These are phyloP conservation scores for Lucinisca nassula DNA, from an alignment of 2,888 invertebrate genomes.

Conservation along the genomic window DNA sequence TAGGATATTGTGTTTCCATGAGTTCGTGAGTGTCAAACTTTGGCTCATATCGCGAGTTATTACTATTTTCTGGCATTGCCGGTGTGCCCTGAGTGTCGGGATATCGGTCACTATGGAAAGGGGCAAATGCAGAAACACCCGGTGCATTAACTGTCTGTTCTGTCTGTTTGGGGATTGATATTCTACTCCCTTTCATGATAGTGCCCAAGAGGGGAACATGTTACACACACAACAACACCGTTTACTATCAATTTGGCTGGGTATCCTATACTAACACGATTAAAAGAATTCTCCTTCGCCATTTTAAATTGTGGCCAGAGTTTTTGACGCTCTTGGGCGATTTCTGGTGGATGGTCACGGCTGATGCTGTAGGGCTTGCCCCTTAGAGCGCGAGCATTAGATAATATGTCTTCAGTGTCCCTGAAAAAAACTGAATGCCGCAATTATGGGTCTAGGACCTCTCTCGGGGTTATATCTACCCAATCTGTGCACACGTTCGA, in stretches of 20 bases:
- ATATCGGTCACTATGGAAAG: too few relatives aligned
- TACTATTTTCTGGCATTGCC: neutral
- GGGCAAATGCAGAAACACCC: too few relatives aligned
- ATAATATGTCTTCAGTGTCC: neutral
- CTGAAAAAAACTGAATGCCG: too few relatives aligned
- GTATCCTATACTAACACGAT: neutral
- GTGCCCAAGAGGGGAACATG: neutral
- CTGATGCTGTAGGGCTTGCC: neutral
- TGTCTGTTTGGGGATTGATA: neutral
- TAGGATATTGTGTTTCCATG: neutral
- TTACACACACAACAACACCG: neutral
- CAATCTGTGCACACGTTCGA: too few relatives aligned
- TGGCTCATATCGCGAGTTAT: neutral
- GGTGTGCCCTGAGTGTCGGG: neutral
- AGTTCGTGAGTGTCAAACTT: neutral
- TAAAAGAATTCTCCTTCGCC: neutral
- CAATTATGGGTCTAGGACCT: too few relatives aligned
- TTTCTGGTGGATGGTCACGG: neutral
- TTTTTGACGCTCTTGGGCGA: neutral
- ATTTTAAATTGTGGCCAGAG: neutral
- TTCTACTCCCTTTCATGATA: neutral
- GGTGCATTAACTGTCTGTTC: neutral
- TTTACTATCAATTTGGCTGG: neutral
- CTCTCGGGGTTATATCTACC: too few relatives aligned
- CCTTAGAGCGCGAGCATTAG: neutral